phyloP scores from a whole-genome alignment of 2,797 vertebrate species.

The Tarsius wallacei region DNA sequence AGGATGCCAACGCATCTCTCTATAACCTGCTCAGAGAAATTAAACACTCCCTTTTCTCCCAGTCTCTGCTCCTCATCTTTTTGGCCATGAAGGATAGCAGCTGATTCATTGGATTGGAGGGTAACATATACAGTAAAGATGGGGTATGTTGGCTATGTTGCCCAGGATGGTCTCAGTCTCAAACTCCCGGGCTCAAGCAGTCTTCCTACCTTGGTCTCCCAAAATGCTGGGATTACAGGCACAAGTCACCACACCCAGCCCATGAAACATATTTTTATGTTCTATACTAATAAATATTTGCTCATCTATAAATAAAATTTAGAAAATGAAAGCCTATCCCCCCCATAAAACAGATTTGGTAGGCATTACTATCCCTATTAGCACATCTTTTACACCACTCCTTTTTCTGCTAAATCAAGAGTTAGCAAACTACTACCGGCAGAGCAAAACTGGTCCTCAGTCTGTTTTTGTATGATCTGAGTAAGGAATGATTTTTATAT shows the following conservation, averaged over 20 bases:
- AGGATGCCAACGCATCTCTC: too few relatives aligned
- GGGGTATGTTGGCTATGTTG: too few relatives aligned
- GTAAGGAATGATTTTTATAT: not conserved
- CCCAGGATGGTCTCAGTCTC: too few relatives aligned
- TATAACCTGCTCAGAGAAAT: too few relatives aligned
- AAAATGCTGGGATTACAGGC: too few relatives aligned
- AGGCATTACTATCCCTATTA: not conserved
- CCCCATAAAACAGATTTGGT: not conserved
- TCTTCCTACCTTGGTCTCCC: too few relatives aligned
- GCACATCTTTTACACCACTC: not conserved
- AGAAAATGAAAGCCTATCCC: not conserved
- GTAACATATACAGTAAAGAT: too few relatives aligned
- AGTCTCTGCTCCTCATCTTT: too few relatives aligned
- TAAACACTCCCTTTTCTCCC: too few relatives aligned
- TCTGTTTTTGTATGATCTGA: not conserved
- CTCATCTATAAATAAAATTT: not conserved
- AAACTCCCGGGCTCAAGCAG: too few relatives aligned
- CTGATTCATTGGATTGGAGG: too few relatives aligned
- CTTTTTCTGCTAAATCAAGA: not conserved
- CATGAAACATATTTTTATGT: not conserved
- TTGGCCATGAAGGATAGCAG: too few relatives aligned
- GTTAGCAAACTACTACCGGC: not conserved
- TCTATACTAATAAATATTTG: not conserved
- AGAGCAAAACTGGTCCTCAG: not conserved
- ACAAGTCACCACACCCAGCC: not conserved